Conservation (phyloP, 2,113 vertebrate genomes). For the Thryonomys swinderianus region DNA sequence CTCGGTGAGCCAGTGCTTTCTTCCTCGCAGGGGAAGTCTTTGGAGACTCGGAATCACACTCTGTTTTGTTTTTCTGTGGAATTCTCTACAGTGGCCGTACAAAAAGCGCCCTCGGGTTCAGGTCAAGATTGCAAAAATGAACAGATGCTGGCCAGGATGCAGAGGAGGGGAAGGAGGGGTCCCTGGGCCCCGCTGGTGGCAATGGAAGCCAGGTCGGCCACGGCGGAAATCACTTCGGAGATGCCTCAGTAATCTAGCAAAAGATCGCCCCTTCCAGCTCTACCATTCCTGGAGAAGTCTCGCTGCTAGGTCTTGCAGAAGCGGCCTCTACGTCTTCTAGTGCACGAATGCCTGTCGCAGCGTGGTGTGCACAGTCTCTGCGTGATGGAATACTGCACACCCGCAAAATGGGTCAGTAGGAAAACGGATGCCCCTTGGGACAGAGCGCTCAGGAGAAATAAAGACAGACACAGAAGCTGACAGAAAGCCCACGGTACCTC, state of each 20-base stretch:
- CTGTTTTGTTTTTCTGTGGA: not conserved
- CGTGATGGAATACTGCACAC: not conserved
- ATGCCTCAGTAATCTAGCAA: not conserved
- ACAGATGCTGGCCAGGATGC: not conserved
- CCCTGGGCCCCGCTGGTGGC: not conserved
- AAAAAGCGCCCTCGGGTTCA: too few relatives aligned
- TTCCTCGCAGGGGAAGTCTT: not conserved
- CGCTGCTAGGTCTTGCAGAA: not conserved
- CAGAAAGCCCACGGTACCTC: not conserved
- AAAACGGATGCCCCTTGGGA: not conserved
- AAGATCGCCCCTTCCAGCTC: too few relatives aligned
- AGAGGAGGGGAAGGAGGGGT: not conserved
- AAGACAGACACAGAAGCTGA: not conserved
- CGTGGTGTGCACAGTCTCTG: too few relatives aligned
- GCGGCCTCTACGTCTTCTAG: too few relatives aligned
- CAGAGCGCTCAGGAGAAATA: not conserved
- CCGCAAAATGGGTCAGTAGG: not conserved
- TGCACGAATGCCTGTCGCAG: not conserved
- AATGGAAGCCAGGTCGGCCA: not conserved
- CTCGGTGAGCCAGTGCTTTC: fast-evolving
- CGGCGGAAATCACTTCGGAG: not conserved
- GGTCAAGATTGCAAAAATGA: not conserved
- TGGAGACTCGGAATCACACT: not conserved
- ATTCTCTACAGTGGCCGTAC: not conserved
- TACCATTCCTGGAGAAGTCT: not conserved